Conservation (phyloP, 2,797 vertebrate species). For the Psittacula echo region DNA sequence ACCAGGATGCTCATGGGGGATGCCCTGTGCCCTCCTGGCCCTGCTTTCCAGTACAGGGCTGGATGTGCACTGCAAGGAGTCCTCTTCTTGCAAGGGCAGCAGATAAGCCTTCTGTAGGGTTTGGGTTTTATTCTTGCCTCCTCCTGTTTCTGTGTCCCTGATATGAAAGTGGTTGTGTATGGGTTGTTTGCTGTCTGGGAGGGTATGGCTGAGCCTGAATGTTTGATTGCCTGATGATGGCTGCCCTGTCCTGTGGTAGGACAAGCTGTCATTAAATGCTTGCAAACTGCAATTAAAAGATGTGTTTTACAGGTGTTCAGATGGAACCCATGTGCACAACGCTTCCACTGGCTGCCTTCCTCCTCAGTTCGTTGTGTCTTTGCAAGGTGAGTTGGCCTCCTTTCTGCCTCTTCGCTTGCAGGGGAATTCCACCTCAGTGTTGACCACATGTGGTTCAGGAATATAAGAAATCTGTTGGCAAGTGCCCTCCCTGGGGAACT, state of each 20-base stretch:
- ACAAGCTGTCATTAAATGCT: neutral
- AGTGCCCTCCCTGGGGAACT: neutral
- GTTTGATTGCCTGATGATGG: neutral
- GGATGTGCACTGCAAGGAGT: neutral
- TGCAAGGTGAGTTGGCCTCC: neutral
- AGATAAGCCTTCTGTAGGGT: neutral
- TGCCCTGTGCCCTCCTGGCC: neutral
- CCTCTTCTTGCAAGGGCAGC: neutral
- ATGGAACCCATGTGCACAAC: neutral
- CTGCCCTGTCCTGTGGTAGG: neutral
- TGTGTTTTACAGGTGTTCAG: neutral
- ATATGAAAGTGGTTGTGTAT: rapidly evolving
- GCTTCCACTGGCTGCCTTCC: neutral
- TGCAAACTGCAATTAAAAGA: neutral
- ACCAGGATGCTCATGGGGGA: neutral
- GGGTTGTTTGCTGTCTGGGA: neutral
- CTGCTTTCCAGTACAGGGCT: neutral
- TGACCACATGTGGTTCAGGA: neutral
- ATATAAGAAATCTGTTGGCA: neutral
- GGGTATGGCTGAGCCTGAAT: neutral
- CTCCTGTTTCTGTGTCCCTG: neutral
- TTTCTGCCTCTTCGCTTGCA: neutral
- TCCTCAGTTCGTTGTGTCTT: neutral
- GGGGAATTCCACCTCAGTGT: neutral
- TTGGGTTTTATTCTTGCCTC: neutral